phyloP scores from a whole-genome alignment of 2,888 invertebrate species.

The Tridacna gigas region DNA sequence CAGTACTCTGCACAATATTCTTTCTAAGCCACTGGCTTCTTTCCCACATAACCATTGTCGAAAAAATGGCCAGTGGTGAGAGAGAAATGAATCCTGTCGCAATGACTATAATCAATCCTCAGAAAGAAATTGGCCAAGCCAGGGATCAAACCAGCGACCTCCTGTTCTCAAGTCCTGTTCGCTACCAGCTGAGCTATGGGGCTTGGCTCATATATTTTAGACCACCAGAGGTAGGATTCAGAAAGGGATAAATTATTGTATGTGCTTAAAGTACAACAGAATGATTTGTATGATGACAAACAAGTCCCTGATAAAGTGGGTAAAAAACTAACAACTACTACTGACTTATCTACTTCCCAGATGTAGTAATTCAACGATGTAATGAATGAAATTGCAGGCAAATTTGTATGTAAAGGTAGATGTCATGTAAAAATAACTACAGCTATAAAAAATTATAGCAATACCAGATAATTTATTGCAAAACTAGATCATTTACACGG shows the following conservation, averaged over 20 bases:
- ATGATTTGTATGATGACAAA: slow-evolving; percentile 23
- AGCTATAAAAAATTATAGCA: neutral
- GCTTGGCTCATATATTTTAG: neutral
- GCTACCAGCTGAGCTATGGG: too few relatives aligned
- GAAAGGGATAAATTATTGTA: neutral
- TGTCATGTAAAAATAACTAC: neutral
- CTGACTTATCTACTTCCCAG: slow-evolving; percentile 16
- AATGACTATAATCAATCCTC: too few relatives aligned
- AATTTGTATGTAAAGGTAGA: slow-evolving; percentile 1
- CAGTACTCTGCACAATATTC: too few relatives aligned
- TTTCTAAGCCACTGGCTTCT: too few relatives aligned
- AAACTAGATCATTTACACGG: neutral
- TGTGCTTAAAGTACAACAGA: neutral
- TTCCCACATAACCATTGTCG: too few relatives aligned
- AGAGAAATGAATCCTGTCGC: too few relatives aligned
- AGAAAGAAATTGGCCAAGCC: too few relatives aligned
- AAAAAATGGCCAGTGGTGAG: too few relatives aligned
- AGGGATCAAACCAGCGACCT: too few relatives aligned
- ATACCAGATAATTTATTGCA: neutral
- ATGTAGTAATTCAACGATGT: slow-evolving; percentile 13
- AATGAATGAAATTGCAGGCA: slow-evolving; percentile 9
- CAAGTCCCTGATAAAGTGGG: slow-evolving; percentile 26
- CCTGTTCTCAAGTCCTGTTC: too few relatives aligned
- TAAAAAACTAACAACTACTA: slow-evolving; percentile 8
- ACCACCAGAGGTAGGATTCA: neutral